Evolutionary conservation across 1,140 invertebrate genomes (phyloP).

Genomic region (Neodiprion virginianus): DNA sequence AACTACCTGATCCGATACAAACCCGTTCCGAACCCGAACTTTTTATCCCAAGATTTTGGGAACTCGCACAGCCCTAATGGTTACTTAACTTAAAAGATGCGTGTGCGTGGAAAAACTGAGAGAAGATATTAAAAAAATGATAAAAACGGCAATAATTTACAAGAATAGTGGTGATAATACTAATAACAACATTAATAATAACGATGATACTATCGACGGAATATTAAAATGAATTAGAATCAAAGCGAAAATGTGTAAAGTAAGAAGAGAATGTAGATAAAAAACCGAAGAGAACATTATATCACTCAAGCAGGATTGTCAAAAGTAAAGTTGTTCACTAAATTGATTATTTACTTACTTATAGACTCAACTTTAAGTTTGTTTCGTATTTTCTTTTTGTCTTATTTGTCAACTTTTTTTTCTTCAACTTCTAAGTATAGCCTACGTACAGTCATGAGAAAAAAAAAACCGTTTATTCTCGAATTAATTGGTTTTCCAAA

Average conservation of each 20-base stretch:
- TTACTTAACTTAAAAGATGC: no score
- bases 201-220: constrained; percentile 34
- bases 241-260: not conserved
- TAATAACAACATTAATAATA: constrained; percentile 23
- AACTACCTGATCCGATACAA: no score
- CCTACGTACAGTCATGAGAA: constrained; percentile 16
- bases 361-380: not conserved
- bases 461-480: constrained; percentile 15
- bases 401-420: constrained; percentile 13
- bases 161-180: no score
- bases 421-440: constrained; percentile 24
- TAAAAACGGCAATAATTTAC: no score
- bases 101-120: no score
- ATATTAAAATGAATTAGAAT: constrained; percentile 31
- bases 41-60: no score
- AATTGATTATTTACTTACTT: constrained; percentile 22
- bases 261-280: constrained; percentile 19
- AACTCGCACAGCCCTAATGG: no score
- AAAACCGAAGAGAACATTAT: constrained; percentile 25
- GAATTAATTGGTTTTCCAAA: constrained; percentile 9
- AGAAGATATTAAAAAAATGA: no score
- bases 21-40: no score
- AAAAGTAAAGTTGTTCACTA: constrained; percentile 36
- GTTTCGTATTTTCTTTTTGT: constrained; percentile 11
- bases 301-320: constrained; percentile 34